Evolutionary conservation across 2,113 vertebrate genomes (phyloP).

Genomic region (Hippocampus zosterae): DNA sequence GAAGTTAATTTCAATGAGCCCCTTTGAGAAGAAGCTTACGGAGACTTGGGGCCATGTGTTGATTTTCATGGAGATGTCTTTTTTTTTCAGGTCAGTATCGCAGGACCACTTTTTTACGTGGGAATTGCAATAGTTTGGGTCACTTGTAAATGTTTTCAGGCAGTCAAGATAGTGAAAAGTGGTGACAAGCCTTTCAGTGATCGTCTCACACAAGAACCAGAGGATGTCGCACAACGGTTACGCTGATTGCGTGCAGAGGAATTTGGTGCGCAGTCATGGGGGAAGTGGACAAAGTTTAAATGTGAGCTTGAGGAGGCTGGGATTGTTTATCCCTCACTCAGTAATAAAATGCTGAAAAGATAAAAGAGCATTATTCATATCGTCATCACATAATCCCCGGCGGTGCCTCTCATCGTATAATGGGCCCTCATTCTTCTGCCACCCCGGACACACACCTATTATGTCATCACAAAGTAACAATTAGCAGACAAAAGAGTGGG

Average conservation of each 20-base stretch:
- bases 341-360: constrained; percentile 25
- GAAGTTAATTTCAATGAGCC: background rate
- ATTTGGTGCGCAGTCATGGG: constrained; percentile 3
- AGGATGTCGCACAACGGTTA: background rate
- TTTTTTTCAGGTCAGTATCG: background rate
- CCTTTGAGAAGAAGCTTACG: background rate
- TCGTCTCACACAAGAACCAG: constrained; percentile 20
- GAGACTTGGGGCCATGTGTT: background rate
- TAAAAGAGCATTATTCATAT: constrained; percentile 41
- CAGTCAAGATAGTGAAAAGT: constrained; percentile 1
- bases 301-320: background rate
- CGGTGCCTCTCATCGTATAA: constrained; percentile 41
- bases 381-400: constrained; percentile 37
- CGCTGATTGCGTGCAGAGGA: constrained; percentile 7
- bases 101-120: background rate
- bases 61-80: background rate
- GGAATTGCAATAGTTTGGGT: constrained; percentile 1
- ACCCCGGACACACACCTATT: constrained; percentile 50
- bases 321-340: constrained; percentile 15
- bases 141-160: background rate
- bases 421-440: constrained; percentile 27
- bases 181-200: constrained; percentile 16
- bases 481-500: constrained; percentile 45
- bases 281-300: background rate
- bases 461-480: constrained; percentile 63